These are phyloP conservation scores for Halcyon chelicuti DNA, from an alignment of 2,797 vertebrate genomes.

Conservation along the genomic window DNA sequence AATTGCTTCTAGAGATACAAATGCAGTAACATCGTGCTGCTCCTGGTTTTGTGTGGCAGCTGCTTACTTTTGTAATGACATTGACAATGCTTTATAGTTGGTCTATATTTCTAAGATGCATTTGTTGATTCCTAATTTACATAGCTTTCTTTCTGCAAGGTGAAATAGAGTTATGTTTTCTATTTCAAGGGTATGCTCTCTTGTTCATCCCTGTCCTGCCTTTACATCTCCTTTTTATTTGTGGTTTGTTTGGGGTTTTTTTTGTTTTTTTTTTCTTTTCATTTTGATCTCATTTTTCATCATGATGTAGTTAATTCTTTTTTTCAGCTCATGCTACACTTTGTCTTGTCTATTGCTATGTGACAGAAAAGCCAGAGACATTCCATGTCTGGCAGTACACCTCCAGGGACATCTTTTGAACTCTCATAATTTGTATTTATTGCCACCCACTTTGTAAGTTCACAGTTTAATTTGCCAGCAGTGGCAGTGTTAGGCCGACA, in stretches of 20 bases:
- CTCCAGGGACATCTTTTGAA: conserved; percentile 83
- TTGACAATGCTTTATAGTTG: not conserved
- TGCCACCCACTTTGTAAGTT: conserved; percentile 85
- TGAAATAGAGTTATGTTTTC: conserved; percentile 1
- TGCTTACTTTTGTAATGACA: not conserved
- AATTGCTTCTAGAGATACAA: not conserved
- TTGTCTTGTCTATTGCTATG: conserved; percentile 78
- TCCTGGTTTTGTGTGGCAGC: not conserved
- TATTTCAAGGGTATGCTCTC: conserved; percentile 41
- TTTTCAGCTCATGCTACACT: conserved; percentile 71
- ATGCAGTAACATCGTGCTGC: not conserved
- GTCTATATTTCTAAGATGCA: not conserved
- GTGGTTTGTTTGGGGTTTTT: not conserved
- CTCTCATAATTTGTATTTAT: conserved; percentile 85
- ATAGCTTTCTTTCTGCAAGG: conserved; percentile 20
- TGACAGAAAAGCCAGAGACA: conserved; percentile 82
- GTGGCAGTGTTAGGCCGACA: conserved; percentile 86
- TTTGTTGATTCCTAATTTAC: conserved; percentile 54
- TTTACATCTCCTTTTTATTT: conserved; percentile 50
- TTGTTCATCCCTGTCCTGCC: conserved; percentile 33
- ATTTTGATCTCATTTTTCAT: conserved; percentile 74
- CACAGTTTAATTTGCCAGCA: conserved; percentile 86
- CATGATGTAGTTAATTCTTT: conserved; percentile 76
- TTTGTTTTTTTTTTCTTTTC: conserved; percentile 42
- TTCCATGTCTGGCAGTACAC: conserved; percentile 79